These are phyloP conservation scores for Molanna angustata DNA, from an alignment of 2,888 invertebrate species.

Conservation along the genomic window DNA sequence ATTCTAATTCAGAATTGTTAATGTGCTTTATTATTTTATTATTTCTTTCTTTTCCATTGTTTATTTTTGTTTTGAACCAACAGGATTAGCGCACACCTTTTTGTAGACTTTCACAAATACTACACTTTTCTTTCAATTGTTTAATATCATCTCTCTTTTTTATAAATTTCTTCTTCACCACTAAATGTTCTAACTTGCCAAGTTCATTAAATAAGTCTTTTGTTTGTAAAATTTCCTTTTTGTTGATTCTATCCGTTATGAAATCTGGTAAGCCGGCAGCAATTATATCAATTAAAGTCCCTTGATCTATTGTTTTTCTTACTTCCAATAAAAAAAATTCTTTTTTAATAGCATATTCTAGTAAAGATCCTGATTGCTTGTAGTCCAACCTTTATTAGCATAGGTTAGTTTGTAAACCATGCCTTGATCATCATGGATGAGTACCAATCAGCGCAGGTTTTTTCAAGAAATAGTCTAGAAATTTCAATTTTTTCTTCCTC, in stretches of 20 bases:
- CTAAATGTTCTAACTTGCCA: neutral
- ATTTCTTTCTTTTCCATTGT: too few relatives aligned
- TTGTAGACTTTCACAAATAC: too few relatives aligned
- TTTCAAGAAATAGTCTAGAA: neutral
- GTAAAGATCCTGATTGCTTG: neutral
- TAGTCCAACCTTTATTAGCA: neutral
- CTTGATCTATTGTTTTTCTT: neutral
- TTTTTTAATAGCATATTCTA: too few relatives aligned
- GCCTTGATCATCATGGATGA: neutral
- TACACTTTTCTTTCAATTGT: too few relatives aligned
- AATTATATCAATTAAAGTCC: neutral
- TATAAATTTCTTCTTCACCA: too few relatives aligned
- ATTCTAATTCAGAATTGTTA: too few relatives aligned
- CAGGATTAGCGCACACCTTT: too few relatives aligned
- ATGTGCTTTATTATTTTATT: too few relatives aligned
- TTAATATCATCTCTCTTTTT: too few relatives aligned
- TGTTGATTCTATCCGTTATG: neutral
- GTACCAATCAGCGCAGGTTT: neutral
- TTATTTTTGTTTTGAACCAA: too few relatives aligned
- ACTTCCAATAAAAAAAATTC: neutral
- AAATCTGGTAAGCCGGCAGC: neutral
- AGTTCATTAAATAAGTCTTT: neutral
- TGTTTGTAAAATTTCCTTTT: neutral
- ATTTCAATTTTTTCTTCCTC: neutral
- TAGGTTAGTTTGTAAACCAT: neutral